Conservation (phyloP, 2,888 invertebrate species). For the Pherbina coryleti region DNA sequence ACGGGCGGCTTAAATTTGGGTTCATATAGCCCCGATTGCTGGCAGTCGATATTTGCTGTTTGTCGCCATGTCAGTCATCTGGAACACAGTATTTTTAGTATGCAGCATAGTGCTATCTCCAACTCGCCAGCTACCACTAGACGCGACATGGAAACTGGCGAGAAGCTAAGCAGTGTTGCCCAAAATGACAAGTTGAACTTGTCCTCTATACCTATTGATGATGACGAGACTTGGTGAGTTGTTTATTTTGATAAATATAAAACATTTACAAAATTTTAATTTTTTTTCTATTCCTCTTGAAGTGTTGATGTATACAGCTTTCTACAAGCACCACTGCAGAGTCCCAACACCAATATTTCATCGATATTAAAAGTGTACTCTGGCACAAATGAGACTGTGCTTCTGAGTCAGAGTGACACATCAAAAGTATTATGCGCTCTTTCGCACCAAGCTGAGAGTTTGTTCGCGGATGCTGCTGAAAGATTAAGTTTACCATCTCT, state of each 20-base stretch:
- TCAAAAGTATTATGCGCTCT: slow-evolving; percentile 91
- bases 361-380: slow-evolving; percentile 68
- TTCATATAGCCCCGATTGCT: slow-evolving; percentile 92
- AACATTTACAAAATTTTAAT: neutral
- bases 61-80: slow-evolving; percentile 92
- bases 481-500: slow-evolving; percentile 88
- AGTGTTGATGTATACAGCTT: slow-evolving; percentile 90
- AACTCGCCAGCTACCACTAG: slow-evolving; percentile 64
- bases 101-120: slow-evolving; percentile 72
- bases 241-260: neutral
- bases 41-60: slow-evolving; percentile 95
- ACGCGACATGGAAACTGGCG: slow-evolving; percentile 67
- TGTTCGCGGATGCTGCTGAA: slow-evolving; percentile 90
- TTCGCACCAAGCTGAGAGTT: slow-evolving; percentile 89
- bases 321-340: slow-evolving; percentile 79
- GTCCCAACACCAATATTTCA: slow-evolving; percentile 71
- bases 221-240: slow-evolving; percentile 83
- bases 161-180: slow-evolving; percentile 67
- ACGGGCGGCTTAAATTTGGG: slow-evolving; percentile 90
- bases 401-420: slow-evolving; percentile 82
- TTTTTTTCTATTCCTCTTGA: slow-evolving; percentile 45
- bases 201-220: slow-evolving; percentile 75
- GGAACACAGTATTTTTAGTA: slow-evolving; percentile 91
- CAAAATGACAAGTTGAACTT: slow-evolving; percentile 74
- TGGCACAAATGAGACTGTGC: slow-evolving; percentile 70